Evolutionary conservation across 2,888 invertebrate species (phyloP).

Genomic region (Aleiodes leptofemur): DNA sequence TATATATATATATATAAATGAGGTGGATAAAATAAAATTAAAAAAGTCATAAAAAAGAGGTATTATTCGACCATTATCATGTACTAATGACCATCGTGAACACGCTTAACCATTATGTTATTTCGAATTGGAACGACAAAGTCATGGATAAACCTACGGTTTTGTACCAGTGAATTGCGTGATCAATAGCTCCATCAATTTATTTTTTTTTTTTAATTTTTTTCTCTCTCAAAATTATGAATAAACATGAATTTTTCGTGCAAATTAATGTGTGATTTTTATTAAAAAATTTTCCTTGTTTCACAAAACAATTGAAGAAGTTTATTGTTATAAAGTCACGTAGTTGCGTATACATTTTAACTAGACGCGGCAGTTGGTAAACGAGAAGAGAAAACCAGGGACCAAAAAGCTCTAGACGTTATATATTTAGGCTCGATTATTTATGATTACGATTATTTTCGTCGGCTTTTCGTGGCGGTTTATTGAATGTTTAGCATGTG

Average conservation of each 20-base stretch:
- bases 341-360: constrained; percentile 54
- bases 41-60: constrained; percentile 58
- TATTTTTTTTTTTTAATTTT: background rate
- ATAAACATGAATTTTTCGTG: too few relatives aligned
- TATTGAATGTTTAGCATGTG: constrained; percentile 72
- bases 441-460: constrained; percentile 73
- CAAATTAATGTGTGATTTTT: too few relatives aligned
- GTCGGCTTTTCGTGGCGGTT: constrained; percentile 70
- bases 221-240: too few relatives aligned
- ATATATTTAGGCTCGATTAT: constrained; percentile 73
- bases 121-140: constrained; percentile 49
- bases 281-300: too few relatives aligned
- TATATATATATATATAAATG: too few relatives aligned
- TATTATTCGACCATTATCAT: constrained; percentile 63
- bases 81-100: constrained; percentile 66
- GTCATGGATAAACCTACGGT: constrained; percentile 17
- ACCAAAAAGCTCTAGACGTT: constrained; percentile 46
- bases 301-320: background rate
- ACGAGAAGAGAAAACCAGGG: constrained; percentile 52
- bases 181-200: constrained; percentile 28
- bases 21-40: background rate
- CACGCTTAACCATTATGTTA: constrained; percentile 65
- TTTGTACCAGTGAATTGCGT: constrained; percentile 37
- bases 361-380: constrained; percentile 58
- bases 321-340: constrained; percentile 28